Percentiles rank a stretch among this genome's conserved stretches.
phyloP scores from a whole-genome alignment of 2,113 vertebrate species.

The Arvicanthis niloticus region DNA sequence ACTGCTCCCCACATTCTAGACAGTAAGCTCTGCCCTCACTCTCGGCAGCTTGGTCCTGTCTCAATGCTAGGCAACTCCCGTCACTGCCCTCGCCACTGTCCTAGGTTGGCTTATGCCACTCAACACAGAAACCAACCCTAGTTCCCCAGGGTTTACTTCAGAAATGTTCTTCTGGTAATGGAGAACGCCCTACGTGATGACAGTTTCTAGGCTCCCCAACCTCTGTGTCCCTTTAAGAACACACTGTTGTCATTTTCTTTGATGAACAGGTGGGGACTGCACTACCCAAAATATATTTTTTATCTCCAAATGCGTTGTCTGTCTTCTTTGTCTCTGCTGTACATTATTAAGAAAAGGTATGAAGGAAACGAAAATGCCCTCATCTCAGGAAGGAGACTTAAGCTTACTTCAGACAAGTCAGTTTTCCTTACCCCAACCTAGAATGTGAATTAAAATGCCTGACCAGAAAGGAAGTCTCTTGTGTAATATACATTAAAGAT shows the following conservation, averaged over 20 bases:
- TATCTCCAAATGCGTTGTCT: conserved; percentile 25
- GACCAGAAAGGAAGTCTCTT: neutral
- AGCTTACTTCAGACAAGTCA: neutral
- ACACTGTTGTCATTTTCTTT: neutral
- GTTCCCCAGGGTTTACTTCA: neutral
- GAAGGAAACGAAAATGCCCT: neutral
- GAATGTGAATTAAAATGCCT: neutral
- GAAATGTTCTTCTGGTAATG: neutral
- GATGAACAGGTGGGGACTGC: neutral
- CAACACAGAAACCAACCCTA: neutral
- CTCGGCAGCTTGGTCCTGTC: neutral
- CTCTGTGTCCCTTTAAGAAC: neutral
- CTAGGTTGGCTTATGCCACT: neutral
- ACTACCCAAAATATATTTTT: conserved; percentile 39
- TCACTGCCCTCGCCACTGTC: conserved; percentile 60
- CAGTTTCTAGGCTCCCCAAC: neutral
- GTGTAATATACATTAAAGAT: neutral
- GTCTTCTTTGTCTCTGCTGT: neutral
- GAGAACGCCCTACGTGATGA: neutral
- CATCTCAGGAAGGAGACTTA: neutral
- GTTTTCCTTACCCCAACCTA: neutral
- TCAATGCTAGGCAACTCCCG: neutral
- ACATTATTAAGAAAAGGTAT: conserved; percentile 2
- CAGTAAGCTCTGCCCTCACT: neutral
- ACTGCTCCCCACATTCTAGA: neutral